Evolutionary conservation across 2,797 vertebrate species (phyloP), one percentile per base, ranked within the genome.

Genomic region (Mormyrus hasselquistii): DNA sequence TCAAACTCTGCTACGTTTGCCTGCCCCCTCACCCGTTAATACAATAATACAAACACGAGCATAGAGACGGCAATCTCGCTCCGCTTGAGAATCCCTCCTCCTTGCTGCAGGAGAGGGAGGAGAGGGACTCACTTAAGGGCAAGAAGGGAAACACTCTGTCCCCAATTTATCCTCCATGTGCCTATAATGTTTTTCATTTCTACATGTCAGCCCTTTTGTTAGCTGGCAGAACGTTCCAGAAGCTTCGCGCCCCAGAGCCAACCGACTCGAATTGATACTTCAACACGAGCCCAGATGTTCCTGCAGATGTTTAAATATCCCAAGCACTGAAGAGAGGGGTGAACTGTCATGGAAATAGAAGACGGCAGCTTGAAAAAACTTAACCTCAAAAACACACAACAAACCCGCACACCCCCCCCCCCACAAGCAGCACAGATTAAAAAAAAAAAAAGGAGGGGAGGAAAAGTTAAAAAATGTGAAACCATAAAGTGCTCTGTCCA

Each of bases 111-210:
- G 7, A 8, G 57, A 9, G n/a, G 57, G 57, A 29, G 59, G 9
- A 65, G 59, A 65, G 2, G 22, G 22, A 10, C 22, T 29, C 22
- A 25, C 59, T 65, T 65, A 65, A 76, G 69, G 25, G 12, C 69
- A 76, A 9, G 1, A 14, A 14, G 34, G 69, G 29, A 76, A 34
- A 76, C 12, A 41, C 44, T 25, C 52, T 10, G 12, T 50, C 79
- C 52, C 82, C 62, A 73, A 90, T 90, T 90, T 90, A 92, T 90
- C 89, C 89, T 82, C 82, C 88, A 87, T 89, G 65, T n/a, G 89
- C 29, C 88, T 83, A 53, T 90, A 89, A 91, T 90, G 89, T 47
- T 73, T 82, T 83, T 3, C 19, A 53, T 83, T 88, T 87, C 83
- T 69, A 84, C 52, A 47, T 38, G 88, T 91, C 89, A 90, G 87